Evolutionary conservation across 2,888 invertebrate genomes (phyloP), one percentile per base, ranked within the genome.

Genomic region (Eustalomyia histrio): DNA sequence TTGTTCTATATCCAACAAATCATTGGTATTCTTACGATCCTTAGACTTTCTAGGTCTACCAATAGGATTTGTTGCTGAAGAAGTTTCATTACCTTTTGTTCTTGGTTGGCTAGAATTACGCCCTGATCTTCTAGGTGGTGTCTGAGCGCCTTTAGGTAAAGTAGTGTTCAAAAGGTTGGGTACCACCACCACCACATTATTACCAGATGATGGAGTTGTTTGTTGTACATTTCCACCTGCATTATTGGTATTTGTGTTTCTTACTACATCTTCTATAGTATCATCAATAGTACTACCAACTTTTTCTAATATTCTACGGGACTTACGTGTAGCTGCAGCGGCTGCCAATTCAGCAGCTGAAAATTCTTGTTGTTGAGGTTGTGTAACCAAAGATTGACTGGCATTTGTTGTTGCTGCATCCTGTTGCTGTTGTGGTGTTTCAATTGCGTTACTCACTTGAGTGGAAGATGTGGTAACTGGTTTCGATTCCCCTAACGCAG

Each of bases 191-290:
- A 39, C 39, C 39, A 29, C 29, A 29, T 29, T 29, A 29, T 29
- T 29, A 6, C 5, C 29, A 29, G 3, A 6, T 29, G 29, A 1
- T 29, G 29, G 29, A 29, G 29, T 29, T 29, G 29, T 29, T 29
- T 29, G 8, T 18, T 9, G 12, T 35, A 57, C 33, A 79, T 52
- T 65, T 5, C 75, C 75, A 0, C 69, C 72, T 8, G 76, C 57
- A n/a, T 76, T 35, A 8, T 87, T 85, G 91, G 84, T 92, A 89
- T 84, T 84, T 0, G 93, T 91, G 78, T 95, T 95, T 84, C 96
- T 94, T 1, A 97, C 94, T 0, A 97, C 97, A 87, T 97, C 97
- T 84, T 98, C 97, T 83, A 97, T 97, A 14, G 96, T 94, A 85
- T 97, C 97, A 87, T 98, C 97, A 10, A 96, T 93, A 1, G 95